Evolutionary conservation across 1,140 invertebrate genomes (phyloP).

Genomic region (Bursaphelenchus mucronatus): DNA sequence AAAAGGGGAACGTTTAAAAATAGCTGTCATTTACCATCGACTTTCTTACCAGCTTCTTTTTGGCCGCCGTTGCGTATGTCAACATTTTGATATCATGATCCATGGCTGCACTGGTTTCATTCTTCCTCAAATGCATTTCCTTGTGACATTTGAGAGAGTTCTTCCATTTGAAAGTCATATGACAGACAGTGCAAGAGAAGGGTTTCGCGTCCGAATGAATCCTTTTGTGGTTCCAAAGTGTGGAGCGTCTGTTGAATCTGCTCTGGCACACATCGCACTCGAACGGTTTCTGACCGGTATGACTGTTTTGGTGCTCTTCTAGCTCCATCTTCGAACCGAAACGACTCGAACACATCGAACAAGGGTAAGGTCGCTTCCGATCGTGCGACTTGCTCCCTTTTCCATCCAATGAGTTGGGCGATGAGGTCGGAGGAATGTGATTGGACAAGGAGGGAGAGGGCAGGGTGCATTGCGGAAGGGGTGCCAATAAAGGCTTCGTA

Average conservation of each 20-base stretch:
- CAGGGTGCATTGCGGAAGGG: no score
- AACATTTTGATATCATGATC: slow-evolving; percentile 52
- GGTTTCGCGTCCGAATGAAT: slow-evolving; percentile 60
- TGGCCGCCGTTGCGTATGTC: slow-evolving; percentile 59
- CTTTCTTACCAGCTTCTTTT: slow-evolving; percentile 41
- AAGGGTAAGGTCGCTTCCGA: slow-evolving; percentile 58
- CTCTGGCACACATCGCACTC: slow-evolving; percentile 54
- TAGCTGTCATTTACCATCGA: no score
- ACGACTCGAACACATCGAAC: slow-evolving; percentile 50
- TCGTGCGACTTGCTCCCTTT: slow-evolving; percentile 21
- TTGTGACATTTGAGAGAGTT: slow-evolving; percentile 61
- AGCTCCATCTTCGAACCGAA: slow-evolving; percentile 61
- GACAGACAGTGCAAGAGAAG: slow-evolving; percentile 57
- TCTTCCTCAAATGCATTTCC: slow-evolving; percentile 59
- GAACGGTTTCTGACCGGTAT: slow-evolving; percentile 49
- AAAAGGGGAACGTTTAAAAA: neutral
- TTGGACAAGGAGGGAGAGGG: no score
- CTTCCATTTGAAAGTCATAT: slow-evolving; percentile 61
- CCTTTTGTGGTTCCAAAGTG: slow-evolving; percentile 59
- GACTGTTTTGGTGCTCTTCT: slow-evolving; percentile 59
- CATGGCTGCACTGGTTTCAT: slow-evolving; percentile 36
- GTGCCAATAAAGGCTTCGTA: no score
- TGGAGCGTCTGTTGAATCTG: slow-evolving; percentile 59
- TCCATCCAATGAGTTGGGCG: no score
- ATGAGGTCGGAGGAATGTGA: no score